phyloP scores from a whole-genome alignment of 2,113 vertebrate genomes.

The Hippocampus zosterae region DNA sequence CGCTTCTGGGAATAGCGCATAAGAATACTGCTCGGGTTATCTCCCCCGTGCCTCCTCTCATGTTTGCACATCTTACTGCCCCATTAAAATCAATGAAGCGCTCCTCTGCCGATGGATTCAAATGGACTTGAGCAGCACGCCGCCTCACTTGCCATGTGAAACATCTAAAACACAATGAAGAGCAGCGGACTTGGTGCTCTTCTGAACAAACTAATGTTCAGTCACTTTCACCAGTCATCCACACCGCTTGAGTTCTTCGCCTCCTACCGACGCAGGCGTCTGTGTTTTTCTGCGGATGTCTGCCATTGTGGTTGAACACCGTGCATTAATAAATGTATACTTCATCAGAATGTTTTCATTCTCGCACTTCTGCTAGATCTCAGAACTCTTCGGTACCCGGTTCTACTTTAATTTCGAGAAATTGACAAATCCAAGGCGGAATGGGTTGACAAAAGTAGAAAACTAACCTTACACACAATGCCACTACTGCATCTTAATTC shows the following conservation, averaged over 20 bases:
- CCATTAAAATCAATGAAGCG: constrained; percentile 63
- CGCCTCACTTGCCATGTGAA: constrained; percentile 40
- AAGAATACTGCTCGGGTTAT: constrained; percentile 54
- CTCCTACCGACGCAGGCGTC: constrained; percentile 8
- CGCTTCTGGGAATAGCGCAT: constrained; percentile 62
- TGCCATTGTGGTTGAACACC: not conserved
- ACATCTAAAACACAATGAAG: constrained; percentile 15
- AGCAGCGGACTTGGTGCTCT: constrained; percentile 22
- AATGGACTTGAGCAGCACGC: constrained; percentile 36
- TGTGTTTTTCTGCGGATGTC: not conserved
- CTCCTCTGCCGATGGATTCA: constrained; percentile 47
- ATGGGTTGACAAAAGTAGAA: not conserved
- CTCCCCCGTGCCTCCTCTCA: constrained; percentile 64
- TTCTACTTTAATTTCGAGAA: not conserved
- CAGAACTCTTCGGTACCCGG: not conserved
- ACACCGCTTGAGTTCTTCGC: constrained; percentile 1
- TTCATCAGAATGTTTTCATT: not conserved
- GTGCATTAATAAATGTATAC: not conserved
- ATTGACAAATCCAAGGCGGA: not conserved
- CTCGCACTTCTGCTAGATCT: not conserved
- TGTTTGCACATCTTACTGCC: constrained; percentile 65
- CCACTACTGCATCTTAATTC: not conserved
- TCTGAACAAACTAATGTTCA: constrained; percentile 12
- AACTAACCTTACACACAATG: not conserved
- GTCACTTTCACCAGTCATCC: constrained; percentile 17